Base-by-base conservation (phyloP, 2,113 vertebrate genomes). In the Tetrax tetrax region DNA sequence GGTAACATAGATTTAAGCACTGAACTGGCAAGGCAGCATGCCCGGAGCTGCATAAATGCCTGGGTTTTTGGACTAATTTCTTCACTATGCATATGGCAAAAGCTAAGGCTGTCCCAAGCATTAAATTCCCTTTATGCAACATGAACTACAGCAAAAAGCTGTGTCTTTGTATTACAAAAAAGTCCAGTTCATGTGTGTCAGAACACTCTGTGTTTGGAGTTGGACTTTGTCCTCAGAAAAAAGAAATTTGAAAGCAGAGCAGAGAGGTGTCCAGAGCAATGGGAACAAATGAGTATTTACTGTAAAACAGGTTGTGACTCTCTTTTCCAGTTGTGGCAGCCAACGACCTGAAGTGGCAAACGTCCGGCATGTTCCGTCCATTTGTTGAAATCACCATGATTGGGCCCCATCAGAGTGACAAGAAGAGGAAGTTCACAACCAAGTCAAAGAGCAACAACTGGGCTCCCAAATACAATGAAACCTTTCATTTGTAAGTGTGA, bases 401-500 rank as follows among this genome's bases (percentile, higher is more conserved):
- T 48, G 99, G 99, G 31, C 99, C 99, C 38, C 98, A 99, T 74
- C 99, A 99, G 89, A 99, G 98, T 56, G 99, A 99, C 98, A 99
- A 99, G 97, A 99, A 99, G 95, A 98, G 99, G 96, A 99, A 98
- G 90, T 99, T 99, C 91, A 98, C 99, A 95, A 99, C 99, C 66
- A 99, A 99, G 95, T 99, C 99, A 37, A 99, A 99, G 97, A 99
- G 99, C 97, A 99, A 99, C 98, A 99, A 98, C 98, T 99, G 99
- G 99, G 98, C 99, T 37, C 99, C 99, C 45, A 99, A 99, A 87
- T 99, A 99, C 98, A 99, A 99, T 22, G 99, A 99, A 97, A 99
- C 98, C 1, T 99, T 99, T 95, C 98, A 99, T 94, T 99, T 99
- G 99, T 99, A 97, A 99, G 98, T 98, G 50, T 76, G 69, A 87